These are phyloP conservation scores for Zophobas atratus DNA, from an alignment of 1,140 invertebrate species.

Conservation along the genomic window DNA sequence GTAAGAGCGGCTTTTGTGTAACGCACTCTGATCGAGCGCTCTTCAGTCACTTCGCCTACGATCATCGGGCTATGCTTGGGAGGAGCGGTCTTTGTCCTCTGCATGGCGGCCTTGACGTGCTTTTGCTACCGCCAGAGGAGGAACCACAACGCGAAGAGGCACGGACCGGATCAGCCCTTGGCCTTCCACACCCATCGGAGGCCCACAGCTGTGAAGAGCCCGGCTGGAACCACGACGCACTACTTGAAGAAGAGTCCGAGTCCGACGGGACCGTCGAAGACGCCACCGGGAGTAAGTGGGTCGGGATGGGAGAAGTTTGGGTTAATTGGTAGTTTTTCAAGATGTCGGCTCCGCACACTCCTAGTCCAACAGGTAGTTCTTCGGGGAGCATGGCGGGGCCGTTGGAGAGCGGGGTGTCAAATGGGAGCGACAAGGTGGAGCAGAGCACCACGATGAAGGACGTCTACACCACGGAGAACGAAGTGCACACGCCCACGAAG, in stretches of 20 bases:
- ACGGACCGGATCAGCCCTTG: slow-evolving; percentile 73
- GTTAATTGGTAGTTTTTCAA: slow-evolving; percentile 41
- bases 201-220: slow-evolving; percentile 78
- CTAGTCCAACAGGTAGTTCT: slow-evolving; percentile 64
- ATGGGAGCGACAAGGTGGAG: slow-evolving; percentile 63
- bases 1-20: slow-evolving; percentile 44
- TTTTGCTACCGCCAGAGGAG: slow-evolving; percentile 72
- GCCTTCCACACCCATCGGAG: slow-evolving; percentile 75
- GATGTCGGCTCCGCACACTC: slow-evolving; percentile 65
- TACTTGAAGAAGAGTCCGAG: slow-evolving; percentile 92
- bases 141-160: slow-evolving; percentile 65
- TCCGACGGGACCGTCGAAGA: slow-evolving; percentile 77
- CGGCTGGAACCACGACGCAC: slow-evolving; percentile 76
- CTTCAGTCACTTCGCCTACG: slow-evolving; percentile 76
- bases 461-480: slow-evolving; percentile 69
- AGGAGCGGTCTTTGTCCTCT: slow-evolving; percentile 72
- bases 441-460: slow-evolving; percentile 68
- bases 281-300: slow-evolving; percentile 68
- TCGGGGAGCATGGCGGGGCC: slow-evolving; percentile 60
- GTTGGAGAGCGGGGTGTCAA: slow-evolving; percentile 65
- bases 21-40: neutral
- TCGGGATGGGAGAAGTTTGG: slow-evolving; percentile 14
- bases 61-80: slow-evolving; percentile 77
- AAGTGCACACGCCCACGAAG: slow-evolving; percentile 71
- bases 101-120: slow-evolving; percentile 73